A percentile compares a stretch with the other conserved stretches of the same genome.
Conservation (phyloP, 1,140 invertebrate genomes). For the Grapholita molesta region DNA sequence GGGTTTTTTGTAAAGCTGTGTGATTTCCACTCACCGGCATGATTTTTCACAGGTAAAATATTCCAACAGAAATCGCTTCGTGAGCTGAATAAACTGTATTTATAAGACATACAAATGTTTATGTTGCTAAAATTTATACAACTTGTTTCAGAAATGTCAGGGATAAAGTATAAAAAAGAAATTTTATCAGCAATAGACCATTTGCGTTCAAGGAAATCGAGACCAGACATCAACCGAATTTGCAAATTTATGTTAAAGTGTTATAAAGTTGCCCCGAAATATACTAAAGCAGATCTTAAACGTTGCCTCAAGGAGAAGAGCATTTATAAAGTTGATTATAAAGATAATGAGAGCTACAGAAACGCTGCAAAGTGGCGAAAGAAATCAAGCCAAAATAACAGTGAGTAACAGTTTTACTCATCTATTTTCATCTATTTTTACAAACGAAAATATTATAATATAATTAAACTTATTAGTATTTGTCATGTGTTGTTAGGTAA, state of each 20-base stretch:
- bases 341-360: constrained; percentile 90
- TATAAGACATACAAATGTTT: background rate
- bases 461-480: no score
- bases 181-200: constrained; percentile 93
- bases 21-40: constrained; percentile 56
- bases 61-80: background rate
- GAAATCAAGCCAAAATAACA: constrained; percentile 57
- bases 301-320: constrained; percentile 86
- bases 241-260: constrained; percentile 88
- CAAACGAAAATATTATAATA: no score
- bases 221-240: constrained; percentile 90
- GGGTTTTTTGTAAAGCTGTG: background rate
- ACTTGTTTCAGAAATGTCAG: constrained; percentile 66
- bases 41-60: constrained; percentile 58
- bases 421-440: no score
- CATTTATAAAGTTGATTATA: constrained; percentile 92
- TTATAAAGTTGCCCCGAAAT: constrained; percentile 84
- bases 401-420: constrained; percentile 40
- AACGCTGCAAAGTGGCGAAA: constrained; percentile 87
- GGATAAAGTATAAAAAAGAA: constrained; percentile 83
- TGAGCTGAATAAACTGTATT: background rate
- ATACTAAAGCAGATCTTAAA: constrained; percentile 86
- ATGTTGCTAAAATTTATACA: background rate
- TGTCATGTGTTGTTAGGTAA: no score
- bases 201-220: constrained; percentile 87